phyloP scores from a whole-genome alignment of 2,797 vertebrate genomes.

The Tadarida brasiliensis region DNA sequence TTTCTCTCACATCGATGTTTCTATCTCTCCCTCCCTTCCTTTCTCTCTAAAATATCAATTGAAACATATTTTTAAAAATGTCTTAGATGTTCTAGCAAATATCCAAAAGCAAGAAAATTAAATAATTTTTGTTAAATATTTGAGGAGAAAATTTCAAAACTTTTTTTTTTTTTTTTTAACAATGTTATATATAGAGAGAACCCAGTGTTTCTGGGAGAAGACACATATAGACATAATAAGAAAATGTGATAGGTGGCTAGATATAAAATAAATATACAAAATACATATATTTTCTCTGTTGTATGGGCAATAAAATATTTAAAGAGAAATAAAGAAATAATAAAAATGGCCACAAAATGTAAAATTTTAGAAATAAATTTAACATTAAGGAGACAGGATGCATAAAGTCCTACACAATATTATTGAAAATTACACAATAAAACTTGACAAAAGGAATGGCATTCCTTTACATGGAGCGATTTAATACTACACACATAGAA shows the following conservation, averaged over 20 bases:
- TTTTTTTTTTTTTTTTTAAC: not conserved
- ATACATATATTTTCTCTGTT: not conserved
- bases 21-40: too few species aligned
- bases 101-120: not conserved
- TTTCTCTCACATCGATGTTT: too few species aligned
- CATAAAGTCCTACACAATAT: not conserved
- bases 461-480: not conserved
- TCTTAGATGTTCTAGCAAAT: not conserved
- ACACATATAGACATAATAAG: not conserved
- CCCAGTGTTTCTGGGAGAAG: not conserved
- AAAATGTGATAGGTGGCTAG: not conserved
- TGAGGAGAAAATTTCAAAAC: not conserved
- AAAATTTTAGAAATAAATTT: not conserved
- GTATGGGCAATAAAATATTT: not conserved
- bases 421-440: not conserved
- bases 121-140: not conserved
- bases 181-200: not conserved
- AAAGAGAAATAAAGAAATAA: not conserved
- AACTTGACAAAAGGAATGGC: not conserved
- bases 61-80: too few species aligned
- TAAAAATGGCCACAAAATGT: not conserved
- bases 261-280: constrained; percentile 60
- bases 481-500: not conserved
- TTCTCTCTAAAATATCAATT: too few species aligned
- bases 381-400: not conserved